Conservation (phyloP, 2,113 vertebrate genomes). For the Pongo pygmaeus region DNA sequence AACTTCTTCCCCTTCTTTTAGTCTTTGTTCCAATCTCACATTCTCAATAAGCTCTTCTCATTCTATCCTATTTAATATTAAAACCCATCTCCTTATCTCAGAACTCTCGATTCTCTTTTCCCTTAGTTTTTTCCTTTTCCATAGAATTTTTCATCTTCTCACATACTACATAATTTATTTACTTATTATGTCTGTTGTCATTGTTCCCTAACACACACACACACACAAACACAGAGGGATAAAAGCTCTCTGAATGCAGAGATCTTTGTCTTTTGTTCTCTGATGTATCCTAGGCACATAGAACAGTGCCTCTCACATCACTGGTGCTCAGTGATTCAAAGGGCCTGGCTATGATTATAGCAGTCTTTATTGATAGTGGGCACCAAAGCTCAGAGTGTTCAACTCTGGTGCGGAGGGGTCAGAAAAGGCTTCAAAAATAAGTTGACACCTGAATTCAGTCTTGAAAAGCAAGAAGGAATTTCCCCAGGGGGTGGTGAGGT, state of each 20-base stretch:
- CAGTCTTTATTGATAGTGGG: background rate
- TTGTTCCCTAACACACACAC: background rate
- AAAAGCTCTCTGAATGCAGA: background rate
- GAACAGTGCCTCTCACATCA: background rate
- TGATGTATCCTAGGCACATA: background rate
- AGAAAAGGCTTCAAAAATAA: background rate
- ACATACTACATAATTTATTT: background rate
- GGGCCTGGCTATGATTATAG: accelerated
- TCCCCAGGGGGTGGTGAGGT: background rate
- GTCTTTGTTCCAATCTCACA: background rate
- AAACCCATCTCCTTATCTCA: background rate
- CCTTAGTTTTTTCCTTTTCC: background rate
- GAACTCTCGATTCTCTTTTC: background rate
- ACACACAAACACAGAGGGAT: background rate
- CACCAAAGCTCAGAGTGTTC: background rate
- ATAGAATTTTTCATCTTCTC: background rate
- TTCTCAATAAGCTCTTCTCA: background rate
- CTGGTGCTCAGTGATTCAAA: background rate
- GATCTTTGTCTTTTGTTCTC: background rate
- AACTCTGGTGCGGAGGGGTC: background rate
- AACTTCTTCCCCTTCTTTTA: background rate
- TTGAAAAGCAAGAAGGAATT: background rate
- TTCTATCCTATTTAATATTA: background rate
- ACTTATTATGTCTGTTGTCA: background rate
- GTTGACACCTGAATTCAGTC: background rate